Percentiles rank a stretch among this genome's conserved stretches.
Conservation (phyloP, 2,113 vertebrate species). For the Paralichthys olivaceus region DNA sequence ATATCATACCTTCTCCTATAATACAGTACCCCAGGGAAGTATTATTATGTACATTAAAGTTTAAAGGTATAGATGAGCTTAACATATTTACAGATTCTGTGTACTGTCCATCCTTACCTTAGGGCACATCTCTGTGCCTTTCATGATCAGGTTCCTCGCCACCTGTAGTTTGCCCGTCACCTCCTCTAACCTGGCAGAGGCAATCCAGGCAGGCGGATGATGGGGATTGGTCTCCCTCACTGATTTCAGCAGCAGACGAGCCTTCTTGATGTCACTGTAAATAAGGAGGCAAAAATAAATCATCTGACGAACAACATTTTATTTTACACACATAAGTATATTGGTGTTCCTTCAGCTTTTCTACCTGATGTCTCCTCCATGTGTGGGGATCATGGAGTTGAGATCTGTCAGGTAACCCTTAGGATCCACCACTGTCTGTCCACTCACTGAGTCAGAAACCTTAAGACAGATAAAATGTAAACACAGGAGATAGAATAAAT, state of each 20-base stretch:
- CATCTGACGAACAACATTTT: constrained; percentile 4
- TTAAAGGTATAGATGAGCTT: background rate
- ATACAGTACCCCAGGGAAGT: no score
- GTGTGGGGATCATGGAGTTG: constrained; percentile 99
- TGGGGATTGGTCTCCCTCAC: constrained; percentile 98
- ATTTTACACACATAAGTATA: background rate
- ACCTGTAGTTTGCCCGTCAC: constrained; percentile 98
- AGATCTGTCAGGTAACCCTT: constrained; percentile 98
- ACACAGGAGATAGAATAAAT: background rate
- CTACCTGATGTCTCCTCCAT: constrained; percentile 98
- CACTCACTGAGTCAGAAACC: constrained; percentile 98
- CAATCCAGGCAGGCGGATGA: constrained; percentile 98
- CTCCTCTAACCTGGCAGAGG: constrained; percentile 95
- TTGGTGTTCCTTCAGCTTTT: background rate
- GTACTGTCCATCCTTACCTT: constrained; percentile 83
- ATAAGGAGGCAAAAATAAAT: constrained; percentile 17
- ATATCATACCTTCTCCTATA: no score
- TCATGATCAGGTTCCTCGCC: constrained; percentile 98
- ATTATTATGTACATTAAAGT: no score
- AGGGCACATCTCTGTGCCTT: constrained; percentile 98
- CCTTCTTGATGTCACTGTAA: constrained; percentile 96
- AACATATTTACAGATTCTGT: background rate
- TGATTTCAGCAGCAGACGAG: constrained; percentile 94
- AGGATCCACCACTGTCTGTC: constrained; percentile 97
- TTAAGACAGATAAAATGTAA: constrained; percentile 55